Conservation (phyloP, 2,113 vertebrate species). For the Pseudopipra pipra region DNA sequence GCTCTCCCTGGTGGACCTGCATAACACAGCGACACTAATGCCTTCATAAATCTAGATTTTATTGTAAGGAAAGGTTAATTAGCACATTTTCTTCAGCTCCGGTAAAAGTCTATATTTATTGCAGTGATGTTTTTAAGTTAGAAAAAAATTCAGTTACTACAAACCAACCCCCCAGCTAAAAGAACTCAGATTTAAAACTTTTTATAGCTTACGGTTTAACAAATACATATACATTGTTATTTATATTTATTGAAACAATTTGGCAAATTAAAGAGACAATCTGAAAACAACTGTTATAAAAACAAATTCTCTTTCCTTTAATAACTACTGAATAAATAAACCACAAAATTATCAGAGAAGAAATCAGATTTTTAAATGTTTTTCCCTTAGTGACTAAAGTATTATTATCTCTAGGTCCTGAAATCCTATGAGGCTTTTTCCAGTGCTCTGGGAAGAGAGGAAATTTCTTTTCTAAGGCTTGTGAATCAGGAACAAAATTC, state of each 20-base stretch:
- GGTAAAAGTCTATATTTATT: not conserved
- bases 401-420: not conserved
- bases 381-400: not conserved
- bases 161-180: not conserved
- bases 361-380: not conserved
- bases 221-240: not conserved
- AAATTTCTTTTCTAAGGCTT: not conserved
- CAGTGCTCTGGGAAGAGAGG: not conserved
- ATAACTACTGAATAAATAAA: not conserved
- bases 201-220: not conserved
- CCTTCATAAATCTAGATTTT: constrained; percentile 32
- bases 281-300: not conserved
- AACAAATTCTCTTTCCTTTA: not conserved
- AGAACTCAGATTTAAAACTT: not conserved
- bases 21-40: not conserved
- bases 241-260: not conserved
- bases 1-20: constrained; percentile 1
- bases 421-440: not conserved
- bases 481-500: not conserved
- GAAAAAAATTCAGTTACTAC: not conserved
- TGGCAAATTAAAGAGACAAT: not conserved
- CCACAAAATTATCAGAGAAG: not conserved
- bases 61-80: constrained; percentile 21
- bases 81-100: not conserved
- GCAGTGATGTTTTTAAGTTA: not conserved